These are phyloP conservation scores for Leptoclinus maculatus DNA, from an alignment of 2,797 vertebrate genomes.

Conservation along the genomic window DNA sequence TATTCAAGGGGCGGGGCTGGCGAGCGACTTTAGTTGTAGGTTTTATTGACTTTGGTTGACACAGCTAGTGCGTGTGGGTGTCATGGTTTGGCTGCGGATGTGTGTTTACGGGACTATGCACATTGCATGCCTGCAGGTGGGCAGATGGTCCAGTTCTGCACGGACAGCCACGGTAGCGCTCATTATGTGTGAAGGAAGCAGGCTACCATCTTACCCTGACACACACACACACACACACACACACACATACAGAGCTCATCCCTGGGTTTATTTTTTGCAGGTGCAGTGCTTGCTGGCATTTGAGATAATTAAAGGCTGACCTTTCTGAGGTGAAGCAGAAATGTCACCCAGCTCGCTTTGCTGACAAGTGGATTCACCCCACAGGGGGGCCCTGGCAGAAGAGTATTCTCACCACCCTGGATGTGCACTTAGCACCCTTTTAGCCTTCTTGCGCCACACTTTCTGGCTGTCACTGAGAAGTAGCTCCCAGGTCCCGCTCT, in stretches of 20 bases:
- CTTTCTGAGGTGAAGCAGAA: slow-evolving; percentile 85
- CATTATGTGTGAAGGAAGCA: slow-evolving; percentile 54
- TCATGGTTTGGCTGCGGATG: slow-evolving; percentile 29
- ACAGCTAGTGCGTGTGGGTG: slow-evolving; percentile 48
- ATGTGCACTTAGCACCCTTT: slow-evolving; percentile 77
- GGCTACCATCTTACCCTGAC: slow-evolving; percentile 46
- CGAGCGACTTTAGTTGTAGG: slow-evolving; percentile 24
- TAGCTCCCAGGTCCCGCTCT: slow-evolving; percentile 32
- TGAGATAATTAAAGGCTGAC: slow-evolving; percentile 87
- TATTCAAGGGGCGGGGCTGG: slow-evolving; percentile 37
- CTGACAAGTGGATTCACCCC: slow-evolving; percentile 79
- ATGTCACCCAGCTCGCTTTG: slow-evolving; percentile 81
- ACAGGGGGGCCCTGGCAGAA: slow-evolving; percentile 63
- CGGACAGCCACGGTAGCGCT: slow-evolving; percentile 57
- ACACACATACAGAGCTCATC: slow-evolving; percentile 49
- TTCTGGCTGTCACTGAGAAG: slow-evolving; percentile 49
- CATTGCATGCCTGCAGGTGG: slow-evolving; percentile 45
- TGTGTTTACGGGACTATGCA: slow-evolving; percentile 45
- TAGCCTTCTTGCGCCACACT: slow-evolving; percentile 54
- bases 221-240: slow-evolving; percentile 28
- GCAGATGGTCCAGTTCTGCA: slow-evolving; percentile 79
- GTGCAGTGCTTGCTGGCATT: slow-evolving; percentile 84
- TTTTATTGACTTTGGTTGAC: slow-evolving; percentile 56
- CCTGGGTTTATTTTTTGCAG: slow-evolving; percentile 75
- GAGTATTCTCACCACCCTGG: slow-evolving; percentile 57